Percentiles rank a stretch among this genome's conserved stretches.
These are phyloP conservation scores for Rhagoletis pomonella DNA, from an alignment of 1,140 invertebrate genomes.

Conservation along the genomic window DNA sequence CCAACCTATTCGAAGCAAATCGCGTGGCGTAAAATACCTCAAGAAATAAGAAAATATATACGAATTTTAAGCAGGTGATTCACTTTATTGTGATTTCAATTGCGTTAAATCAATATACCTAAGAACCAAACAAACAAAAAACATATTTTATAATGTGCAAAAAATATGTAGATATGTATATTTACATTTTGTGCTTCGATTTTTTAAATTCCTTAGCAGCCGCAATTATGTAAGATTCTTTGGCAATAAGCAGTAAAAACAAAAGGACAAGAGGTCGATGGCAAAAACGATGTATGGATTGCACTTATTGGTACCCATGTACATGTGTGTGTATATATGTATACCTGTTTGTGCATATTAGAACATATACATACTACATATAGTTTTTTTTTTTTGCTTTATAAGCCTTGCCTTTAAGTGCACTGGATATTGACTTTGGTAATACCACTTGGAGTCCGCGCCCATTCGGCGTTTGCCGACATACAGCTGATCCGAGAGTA, in stretches of 20 bases:
- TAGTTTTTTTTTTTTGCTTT: neutral
- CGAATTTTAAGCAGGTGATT: neutral
- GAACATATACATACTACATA: neutral
- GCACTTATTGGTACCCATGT: neutral
- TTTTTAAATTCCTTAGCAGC: neutral
- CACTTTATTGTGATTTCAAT: neutral
- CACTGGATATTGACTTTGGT: neutral
- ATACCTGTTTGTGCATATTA: neutral
- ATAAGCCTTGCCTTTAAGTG: neutral
- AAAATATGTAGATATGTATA: neutral
- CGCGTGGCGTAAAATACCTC: neutral
- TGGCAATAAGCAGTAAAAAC: slow-evolving; percentile 10
- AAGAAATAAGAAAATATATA: neutral
- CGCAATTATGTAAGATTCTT: slow-evolving; percentile 2
- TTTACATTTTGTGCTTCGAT: neutral
- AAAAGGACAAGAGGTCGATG: slow-evolving; percentile 1
- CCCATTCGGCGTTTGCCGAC: slow-evolving; percentile 7
- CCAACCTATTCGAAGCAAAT: neutral
- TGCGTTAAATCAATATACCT: neutral
- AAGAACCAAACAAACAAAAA: neutral
- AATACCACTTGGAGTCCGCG: neutral
- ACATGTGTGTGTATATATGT: neutral
- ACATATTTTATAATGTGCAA: neutral
- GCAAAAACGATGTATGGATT: slow-evolving; percentile 1
- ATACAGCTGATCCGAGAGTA: slow-evolving; percentile 6